Evolutionary conservation across 2,888 invertebrate species (phyloP), one percentile per base, ranked within the genome.

Genomic region (Ochropleura plecta): DNA sequence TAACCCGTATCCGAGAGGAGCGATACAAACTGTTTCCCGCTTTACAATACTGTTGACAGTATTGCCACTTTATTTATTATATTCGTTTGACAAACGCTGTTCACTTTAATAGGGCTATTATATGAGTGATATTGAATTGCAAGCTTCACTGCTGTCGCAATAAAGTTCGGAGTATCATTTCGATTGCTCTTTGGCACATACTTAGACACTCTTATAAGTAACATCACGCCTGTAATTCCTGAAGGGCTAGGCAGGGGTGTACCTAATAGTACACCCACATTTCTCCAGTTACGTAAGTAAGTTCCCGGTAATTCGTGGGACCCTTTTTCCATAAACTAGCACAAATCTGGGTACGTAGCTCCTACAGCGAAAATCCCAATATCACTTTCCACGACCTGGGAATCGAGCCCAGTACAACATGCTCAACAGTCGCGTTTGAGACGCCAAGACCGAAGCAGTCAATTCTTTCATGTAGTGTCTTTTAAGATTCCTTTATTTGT

Each of bases 11-110:
- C 71, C 76, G 42, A 73, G 42, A 62, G 66, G 40, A 66, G 66
- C 69, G 49, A 70, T 75, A 75, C 84, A 81, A 75, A 75, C 46
- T 59, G 55, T 73, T 79, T 51, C 51, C 44, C 55, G 70, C 30
- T 80, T 73, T 44, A 62, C 48, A 68, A 51, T 30, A 40, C 62
- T 55, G 81, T 64, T 65, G 75, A 64, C 84, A 57, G 48, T 70
- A 55, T 48, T 69, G 72, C 30, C 68, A 82, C 48, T 82, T 83
- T 68, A 70, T 82, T 84, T 81, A 77, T 73, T 70, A 62, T 70
- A 76, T 70, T 71, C 55, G 20, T 77, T 73, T 82, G 53, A 74
- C 70, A 78, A 74, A 74, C 51, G 63, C 65, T 44, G 48, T 65
- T 70, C 20, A 65, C 14, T 80, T 74, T 62, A 68, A 60, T 55